These are phyloP conservation scores for Sciurus vulgaris DNA, from an alignment of 2,797 vertebrate species.

Conservation along the genomic window DNA sequence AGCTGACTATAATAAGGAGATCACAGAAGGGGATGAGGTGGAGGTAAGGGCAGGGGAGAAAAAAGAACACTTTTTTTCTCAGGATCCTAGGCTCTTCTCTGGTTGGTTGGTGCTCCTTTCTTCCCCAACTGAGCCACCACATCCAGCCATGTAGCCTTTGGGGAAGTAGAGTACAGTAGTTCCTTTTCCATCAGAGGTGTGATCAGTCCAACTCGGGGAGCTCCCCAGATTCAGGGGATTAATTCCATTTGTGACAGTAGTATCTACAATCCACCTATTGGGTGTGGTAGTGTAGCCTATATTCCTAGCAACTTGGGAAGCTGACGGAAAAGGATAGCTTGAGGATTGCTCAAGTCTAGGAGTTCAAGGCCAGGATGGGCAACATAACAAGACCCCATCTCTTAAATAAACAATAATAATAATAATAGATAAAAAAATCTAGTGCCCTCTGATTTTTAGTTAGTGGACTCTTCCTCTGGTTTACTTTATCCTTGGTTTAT, in stretches of 20 bases:
- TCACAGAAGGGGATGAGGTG: conserved; percentile 95
- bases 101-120: not conserved
- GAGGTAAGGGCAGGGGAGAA: conserved; percentile 89
- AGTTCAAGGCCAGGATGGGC: not conserved
- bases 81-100: not conserved
- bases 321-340: not conserved
- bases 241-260: not conserved
- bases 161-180: not conserved
- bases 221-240: not conserved
- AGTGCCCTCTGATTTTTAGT: not conserved
- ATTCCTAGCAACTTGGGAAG: not conserved
- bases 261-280: not conserved
- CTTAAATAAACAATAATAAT: too few relatives aligned
- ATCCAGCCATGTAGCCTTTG: not conserved
- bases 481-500: conserved; percentile 50
- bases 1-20: conserved; percentile 93
- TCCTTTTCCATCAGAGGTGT: not conserved
- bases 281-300: not conserved
- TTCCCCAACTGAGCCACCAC: not conserved
- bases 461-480: not conserved
- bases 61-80: not conserved
- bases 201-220: not conserved
- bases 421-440: not conserved
- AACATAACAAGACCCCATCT: not conserved
- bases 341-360: not conserved